These are phyloP conservation scores for Adelges cooleyi DNA, from an alignment of 1,140 invertebrate species.

Conservation along the genomic window DNA sequence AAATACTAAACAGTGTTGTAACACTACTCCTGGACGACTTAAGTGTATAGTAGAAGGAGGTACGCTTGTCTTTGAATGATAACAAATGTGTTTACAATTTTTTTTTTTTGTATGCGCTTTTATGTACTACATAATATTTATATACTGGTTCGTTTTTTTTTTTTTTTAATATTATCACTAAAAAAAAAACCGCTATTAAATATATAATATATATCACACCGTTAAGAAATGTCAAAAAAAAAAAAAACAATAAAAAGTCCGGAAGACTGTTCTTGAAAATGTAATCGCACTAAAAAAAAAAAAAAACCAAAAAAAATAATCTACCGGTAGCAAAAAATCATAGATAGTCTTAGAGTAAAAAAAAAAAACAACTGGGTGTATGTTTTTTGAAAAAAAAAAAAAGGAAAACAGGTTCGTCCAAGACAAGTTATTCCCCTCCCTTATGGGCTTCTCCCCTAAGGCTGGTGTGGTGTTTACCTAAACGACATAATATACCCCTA, in stretches of 20 bases:
- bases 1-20: too few species aligned
- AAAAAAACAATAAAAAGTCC: slow-evolving; percentile 3
- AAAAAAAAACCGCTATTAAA: slow-evolving; percentile 1
- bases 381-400: too few species aligned
- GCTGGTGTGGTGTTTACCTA: too few species aligned
- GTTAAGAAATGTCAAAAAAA: background rate
- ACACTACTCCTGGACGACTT: background rate
- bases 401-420: too few species aligned
- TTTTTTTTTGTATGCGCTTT: background rate
- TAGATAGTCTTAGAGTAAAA: background rate
- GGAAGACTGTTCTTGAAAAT: slow-evolving; percentile 20
- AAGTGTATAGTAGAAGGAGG: background rate
- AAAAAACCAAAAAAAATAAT: background rate
- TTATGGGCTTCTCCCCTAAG: slow-evolving; percentile 6
- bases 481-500: too few species aligned
- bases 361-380: slow-evolving; percentile 7
- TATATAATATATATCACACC: slow-evolving; percentile 21
- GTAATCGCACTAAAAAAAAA: slow-evolving; percentile 6
- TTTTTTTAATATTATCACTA: too few species aligned
- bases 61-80: background rate
- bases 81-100: slow-evolving; percentile 1
- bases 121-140: too few species aligned
- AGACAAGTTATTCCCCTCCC: background rate
- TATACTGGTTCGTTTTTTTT: too few species aligned
- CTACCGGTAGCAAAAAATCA: slow-evolving; percentile 10